Conservation (phyloP, 2,888 invertebrate species). For the Cyrtodaria siliqua region DNA sequence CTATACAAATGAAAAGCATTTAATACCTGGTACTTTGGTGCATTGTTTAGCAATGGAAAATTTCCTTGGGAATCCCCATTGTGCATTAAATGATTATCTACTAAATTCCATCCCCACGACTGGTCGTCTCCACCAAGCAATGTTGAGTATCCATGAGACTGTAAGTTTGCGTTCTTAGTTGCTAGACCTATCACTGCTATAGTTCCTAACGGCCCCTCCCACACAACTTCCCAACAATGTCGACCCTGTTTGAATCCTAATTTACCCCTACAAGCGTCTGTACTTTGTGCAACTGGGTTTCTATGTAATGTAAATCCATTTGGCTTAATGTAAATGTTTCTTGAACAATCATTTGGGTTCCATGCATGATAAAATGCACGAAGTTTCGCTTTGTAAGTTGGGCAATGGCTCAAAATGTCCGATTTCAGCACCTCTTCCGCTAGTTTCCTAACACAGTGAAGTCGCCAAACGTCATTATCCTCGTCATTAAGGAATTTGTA, state of each 20-base stretch:
- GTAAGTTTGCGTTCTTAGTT: conserved; percentile 93
- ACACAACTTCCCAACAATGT: conserved; percentile 99
- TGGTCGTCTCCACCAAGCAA: conserved; percentile 97
- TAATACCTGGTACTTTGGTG: conserved; percentile 97
- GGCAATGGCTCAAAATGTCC: conserved; percentile 94
- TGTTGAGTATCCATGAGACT: conserved; percentile 98
- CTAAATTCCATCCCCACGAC: conserved; percentile 99
- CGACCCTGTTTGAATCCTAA: conserved; percentile 94
- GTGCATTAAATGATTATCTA: conserved; percentile 98
- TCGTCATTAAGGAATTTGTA: conserved; percentile 95
- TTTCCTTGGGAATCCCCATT: conserved; percentile 98
- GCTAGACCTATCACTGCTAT: conserved; percentile 95
- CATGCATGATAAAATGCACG: conserved; percentile 96
- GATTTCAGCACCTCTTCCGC: conserved; percentile 96
- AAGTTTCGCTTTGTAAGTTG: conserved; percentile 96
- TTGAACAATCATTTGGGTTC: conserved; percentile 98
- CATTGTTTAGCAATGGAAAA: conserved; percentile 97
- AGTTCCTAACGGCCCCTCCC: conserved; percentile 99
- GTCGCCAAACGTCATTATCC: conserved; percentile 98
- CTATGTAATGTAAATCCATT: conserved; percentile 99
- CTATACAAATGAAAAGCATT: too few relatives aligned
- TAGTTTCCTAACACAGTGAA: conserved; percentile 94
- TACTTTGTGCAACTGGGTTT: conserved; percentile 99
- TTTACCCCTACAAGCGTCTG: conserved; percentile 96
- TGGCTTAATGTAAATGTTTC: conserved; percentile 98